phyloP scores from a whole-genome alignment of 2,113 vertebrate genomes.

The Nothoprocta perdicaria region DNA sequence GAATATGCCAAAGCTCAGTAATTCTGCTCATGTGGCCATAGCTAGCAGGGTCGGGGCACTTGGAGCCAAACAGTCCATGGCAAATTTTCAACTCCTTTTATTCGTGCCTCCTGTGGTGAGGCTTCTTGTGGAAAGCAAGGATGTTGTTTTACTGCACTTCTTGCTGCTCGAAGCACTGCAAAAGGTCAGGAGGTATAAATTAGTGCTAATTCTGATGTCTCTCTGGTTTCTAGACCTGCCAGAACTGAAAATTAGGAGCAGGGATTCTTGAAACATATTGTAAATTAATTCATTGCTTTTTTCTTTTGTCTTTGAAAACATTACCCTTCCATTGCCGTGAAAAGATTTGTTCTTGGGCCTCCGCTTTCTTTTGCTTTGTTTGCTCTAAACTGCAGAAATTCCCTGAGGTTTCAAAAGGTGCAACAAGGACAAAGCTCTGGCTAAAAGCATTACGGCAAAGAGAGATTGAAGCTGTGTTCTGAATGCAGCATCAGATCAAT shows the following conservation, averaged over 20 bases:
- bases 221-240: not conserved
- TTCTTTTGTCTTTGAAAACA: not conserved
- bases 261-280: not conserved
- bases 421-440: conserved; percentile 11
- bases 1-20: not conserved
- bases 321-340: not conserved
- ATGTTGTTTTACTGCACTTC: not conserved
- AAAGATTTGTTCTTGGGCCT: conserved; percentile 25
- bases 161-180: not conserved
- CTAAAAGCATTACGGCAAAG: conserved; percentile 50
- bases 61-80: not conserved
- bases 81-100: not conserved
- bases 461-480: conserved; percentile 2
- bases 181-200: conserved; percentile 18
- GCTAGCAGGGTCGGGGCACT: not conserved
- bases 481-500: conserved; percentile 23
- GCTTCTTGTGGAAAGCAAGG: not conserved
- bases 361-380: not conserved
- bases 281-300: not conserved
- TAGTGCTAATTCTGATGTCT: not conserved
- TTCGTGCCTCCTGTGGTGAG: not conserved
- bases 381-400: conserved; percentile 36
- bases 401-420: conserved; percentile 35
- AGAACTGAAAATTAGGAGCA: conserved; percentile 34
- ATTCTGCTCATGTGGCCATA: not conserved